Conservation (phyloP, 2,888 invertebrate species). For the Athalia rosae region DNA sequence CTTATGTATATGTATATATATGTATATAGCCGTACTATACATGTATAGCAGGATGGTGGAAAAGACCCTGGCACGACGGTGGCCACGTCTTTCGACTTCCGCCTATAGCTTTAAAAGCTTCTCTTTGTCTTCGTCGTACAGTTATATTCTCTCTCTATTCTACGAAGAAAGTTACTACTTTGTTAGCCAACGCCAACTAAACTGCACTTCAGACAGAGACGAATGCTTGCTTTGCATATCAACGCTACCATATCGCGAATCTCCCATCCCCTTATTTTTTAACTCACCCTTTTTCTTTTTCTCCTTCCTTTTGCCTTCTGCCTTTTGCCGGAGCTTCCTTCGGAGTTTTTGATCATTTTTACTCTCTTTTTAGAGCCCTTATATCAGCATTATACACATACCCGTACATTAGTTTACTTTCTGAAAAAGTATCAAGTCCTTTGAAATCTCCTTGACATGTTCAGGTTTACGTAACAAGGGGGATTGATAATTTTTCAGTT, state of each 20-base stretch:
- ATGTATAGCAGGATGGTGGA: not conserved
- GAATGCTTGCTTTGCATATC: slow-evolving; percentile 42
- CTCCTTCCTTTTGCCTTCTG: not conserved
- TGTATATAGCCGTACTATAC: too few relatives aligned
- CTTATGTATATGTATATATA: too few relatives aligned
- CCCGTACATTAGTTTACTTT: too few relatives aligned
- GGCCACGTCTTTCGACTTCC: not conserved
- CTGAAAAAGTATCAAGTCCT: too few relatives aligned
- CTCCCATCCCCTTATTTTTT: not conserved
- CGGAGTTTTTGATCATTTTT: not conserved
- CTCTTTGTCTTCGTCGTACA: slow-evolving; percentile 31
- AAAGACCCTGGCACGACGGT: slow-evolving; percentile 1
- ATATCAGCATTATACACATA: not conserved
- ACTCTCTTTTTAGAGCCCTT: not conserved
- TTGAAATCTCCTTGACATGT: too few relatives aligned
- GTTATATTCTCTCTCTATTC: not conserved
- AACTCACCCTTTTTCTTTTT: not conserved
- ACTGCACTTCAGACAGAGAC: slow-evolving; percentile 40
- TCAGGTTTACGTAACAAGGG: too few relatives aligned
- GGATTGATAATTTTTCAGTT: too few relatives aligned
- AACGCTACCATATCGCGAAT: slow-evolving; percentile 35
- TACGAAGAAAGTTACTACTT: slow-evolving; percentile 24
- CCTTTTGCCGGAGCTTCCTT: not conserved
- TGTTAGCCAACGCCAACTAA: slow-evolving; percentile 32
- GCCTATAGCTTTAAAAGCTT: not conserved